Evolutionary conservation across 2,113 vertebrate species (phyloP).

Genomic region (Mus spicilegus): DNA sequence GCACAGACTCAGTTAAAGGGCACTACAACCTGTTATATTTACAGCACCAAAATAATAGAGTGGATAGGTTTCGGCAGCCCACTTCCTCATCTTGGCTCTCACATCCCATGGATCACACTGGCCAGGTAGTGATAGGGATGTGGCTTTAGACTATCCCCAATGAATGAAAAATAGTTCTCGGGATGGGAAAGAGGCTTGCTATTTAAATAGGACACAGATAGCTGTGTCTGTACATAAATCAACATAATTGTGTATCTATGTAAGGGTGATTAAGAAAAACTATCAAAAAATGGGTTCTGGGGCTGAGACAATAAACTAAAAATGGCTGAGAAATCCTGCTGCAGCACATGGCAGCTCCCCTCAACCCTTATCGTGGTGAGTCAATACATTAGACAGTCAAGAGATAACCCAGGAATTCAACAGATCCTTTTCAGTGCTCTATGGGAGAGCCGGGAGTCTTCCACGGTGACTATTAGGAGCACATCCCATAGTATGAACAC

Average conservation of each 20-base stretch:
- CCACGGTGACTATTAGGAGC: background rate
- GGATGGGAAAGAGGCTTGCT: background rate
- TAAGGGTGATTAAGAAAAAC: background rate
- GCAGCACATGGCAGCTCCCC: background rate
- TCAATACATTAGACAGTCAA: background rate
- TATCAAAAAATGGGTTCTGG: background rate
- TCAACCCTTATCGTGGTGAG: background rate
- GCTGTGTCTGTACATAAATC: background rate
- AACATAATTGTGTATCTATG: background rate
- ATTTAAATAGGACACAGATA: background rate
- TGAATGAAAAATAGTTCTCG: background rate
- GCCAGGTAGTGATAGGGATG: too few species aligned
- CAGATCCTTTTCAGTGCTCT: background rate
- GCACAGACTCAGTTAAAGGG: accelerated
- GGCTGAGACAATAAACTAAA: accelerated
- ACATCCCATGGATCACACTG: background rate
- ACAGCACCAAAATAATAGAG: background rate
- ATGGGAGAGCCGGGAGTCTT: background rate
- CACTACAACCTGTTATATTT: background rate
- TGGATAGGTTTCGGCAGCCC: background rate
- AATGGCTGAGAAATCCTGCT: background rate
- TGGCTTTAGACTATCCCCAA: background rate
- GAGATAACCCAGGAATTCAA: background rate
- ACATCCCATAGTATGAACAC: background rate
- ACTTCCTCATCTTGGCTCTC: background rate